These are phyloP conservation scores for Dicyrtomina minuta DNA, from an alignment of 2,888 invertebrate genomes.

Conservation along the genomic window DNA sequence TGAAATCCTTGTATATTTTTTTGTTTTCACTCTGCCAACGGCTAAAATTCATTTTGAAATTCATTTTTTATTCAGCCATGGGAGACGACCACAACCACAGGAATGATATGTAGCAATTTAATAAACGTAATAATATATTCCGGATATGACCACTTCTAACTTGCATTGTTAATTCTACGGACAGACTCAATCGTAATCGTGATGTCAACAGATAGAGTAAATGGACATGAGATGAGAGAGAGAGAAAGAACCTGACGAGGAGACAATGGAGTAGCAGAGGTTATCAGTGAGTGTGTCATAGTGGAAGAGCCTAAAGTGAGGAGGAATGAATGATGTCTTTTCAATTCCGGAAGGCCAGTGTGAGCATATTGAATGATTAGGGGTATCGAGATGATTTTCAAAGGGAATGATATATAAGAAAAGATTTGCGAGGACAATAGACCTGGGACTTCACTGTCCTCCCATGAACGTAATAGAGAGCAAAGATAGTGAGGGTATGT, in stretches of 20 bases:
- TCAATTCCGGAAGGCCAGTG: constrained; percentile 50
- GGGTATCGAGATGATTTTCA: constrained; percentile 51
- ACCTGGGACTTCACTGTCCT: constrained; percentile 35
- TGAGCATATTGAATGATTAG: constrained; percentile 51
- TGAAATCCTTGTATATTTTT: no score
- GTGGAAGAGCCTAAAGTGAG: constrained; percentile 21
- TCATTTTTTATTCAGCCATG: background rate
- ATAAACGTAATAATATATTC: background rate
- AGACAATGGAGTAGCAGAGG: constrained; percentile 30
- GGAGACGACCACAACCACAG: background rate
- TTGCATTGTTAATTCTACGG: background rate
- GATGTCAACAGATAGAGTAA: constrained; percentile 31
- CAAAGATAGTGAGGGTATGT: background rate
- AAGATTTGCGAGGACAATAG: constrained; percentile 43
- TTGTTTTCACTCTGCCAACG: no score
- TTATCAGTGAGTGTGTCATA: constrained; percentile 31
- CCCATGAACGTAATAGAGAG: constrained; percentile 10
- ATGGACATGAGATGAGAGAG: constrained; percentile 29
- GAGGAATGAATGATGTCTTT: constrained; percentile 35
- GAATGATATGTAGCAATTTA: no score
- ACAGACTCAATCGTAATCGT: constrained; percentile 19
- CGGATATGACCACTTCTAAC: no score
- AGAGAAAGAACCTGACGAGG: constrained; percentile 30
- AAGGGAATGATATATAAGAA: constrained; percentile 45
- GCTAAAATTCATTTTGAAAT: no score